These are phyloP conservation scores for Percina caprodes DNA, from an alignment of 2,113 vertebrate species.

Conservation along the genomic window DNA sequence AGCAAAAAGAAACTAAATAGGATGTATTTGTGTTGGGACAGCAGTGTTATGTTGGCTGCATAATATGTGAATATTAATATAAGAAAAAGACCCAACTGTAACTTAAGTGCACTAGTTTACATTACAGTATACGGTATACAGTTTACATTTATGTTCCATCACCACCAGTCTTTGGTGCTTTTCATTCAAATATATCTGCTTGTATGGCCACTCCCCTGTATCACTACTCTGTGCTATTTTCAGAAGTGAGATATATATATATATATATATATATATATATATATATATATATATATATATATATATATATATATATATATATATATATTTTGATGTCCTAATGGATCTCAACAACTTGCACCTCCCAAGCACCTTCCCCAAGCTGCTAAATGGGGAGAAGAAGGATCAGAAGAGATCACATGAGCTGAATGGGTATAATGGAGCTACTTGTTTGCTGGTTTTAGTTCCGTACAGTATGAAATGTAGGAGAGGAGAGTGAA, in stretches of 20 bases:
- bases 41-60: background rate
- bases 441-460: slow-evolving; percentile 45
- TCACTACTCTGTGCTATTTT: slow-evolving; percentile 49
- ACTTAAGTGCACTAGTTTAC: background rate
- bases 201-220: background rate
- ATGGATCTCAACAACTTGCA: slow-evolving; percentile 74
- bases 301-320: slow-evolving; percentile 10
- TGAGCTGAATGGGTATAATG: slow-evolving; percentile 50
- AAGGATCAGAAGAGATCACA: slow-evolving; percentile 24
- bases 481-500: slow-evolving; percentile 6
- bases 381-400: slow-evolving; percentile 21
- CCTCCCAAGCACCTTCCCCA: slow-evolving; percentile 24
- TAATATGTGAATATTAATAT: background rate
- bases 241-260: background rate
- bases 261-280: slow-evolving; percentile 9
- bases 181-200: slow-evolving; percentile 21
- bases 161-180: background rate
- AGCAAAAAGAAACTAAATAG: background rate
- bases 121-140: too few species aligned
- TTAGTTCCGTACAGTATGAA: slow-evolving; percentile 38
- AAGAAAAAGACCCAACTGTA: background rate
- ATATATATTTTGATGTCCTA: slow-evolving; percentile 57
- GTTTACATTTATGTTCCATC: slow-evolving; percentile 6
- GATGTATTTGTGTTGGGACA: background rate
- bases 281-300: slow-evolving; percentile 22